Base-by-base conservation (phyloP, 2,113 vertebrate species). In the Hemibagrus wyckioides region DNA sequence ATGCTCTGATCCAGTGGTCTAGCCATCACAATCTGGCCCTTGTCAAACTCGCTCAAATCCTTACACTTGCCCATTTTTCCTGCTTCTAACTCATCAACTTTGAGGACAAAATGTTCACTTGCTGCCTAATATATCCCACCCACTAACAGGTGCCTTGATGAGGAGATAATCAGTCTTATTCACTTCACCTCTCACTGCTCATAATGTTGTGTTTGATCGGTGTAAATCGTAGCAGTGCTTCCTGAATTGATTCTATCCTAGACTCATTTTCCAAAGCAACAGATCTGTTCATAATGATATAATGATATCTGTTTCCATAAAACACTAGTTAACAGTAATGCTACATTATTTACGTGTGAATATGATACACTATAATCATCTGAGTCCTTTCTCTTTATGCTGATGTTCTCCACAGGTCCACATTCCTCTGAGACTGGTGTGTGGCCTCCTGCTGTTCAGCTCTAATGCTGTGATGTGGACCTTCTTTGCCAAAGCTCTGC, bases 391-490 rank as follows among this genome's bases (percentile, higher is more conserved):
- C 6, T 82, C 19, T 25, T 6, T 25, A 25, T 88, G 61, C 69
- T 63, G 44, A 17, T 83, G 41, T 88, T 25, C 50, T 82, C 87
- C 82, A 2, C 94, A 99, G 98, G 93, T 97, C 25, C 92, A 94
- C 21, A 8, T 96, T 67, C 92, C 95, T 50, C 89, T 97, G 33
- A 94, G 95, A 36, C 7, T 96, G 50, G 28, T 94, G 54, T 97
- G 96, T 19, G 84, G 94, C 4, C 88, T 92, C 6, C 84, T 97
- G 91, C 95, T 97, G 85, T 92, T 97, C 0, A 80, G 81, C 0
- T 96, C 96, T 90, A 98, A 94, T 90, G 94, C 96, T 0, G 90
- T 97, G 88, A 99, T 99, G 97, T 99, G 98, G 98, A 97, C 96
- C 0, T 95, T 97, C 92, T 99, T 99, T 89, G 96, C 97, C 77